Base-by-base conservation (phyloP, 2,797 vertebrate genomes). In the Hypotaenidia philippensis region DNA sequence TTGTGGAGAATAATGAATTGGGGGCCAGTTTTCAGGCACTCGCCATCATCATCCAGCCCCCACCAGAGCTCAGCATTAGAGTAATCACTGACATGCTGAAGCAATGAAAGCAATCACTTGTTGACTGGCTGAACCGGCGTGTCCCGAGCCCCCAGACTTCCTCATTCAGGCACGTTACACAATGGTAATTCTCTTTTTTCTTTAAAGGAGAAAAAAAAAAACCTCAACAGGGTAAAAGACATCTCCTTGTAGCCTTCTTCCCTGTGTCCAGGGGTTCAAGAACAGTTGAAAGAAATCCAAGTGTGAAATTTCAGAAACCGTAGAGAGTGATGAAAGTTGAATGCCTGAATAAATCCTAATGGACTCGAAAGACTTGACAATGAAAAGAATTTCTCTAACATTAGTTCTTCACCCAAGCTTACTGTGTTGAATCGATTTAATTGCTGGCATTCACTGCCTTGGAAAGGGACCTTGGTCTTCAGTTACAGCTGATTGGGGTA, bases 1-100 rank as follows among this genome's bases (percentile, higher is more conserved):
- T 90, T 32, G 36, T 11, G 21, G 89, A 81, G 86, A 94, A 74
- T 96, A 97, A 98, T 95, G 97, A 97, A 97, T 97, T 96, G 94
- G 83, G 89, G 95, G 83, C 94, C 83, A 68, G 50, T 32, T 64
- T 66, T 41, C 71, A 90, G 85, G 86, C 81, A 89, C 89, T 92
- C 80, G 4, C 70, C 94, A 52, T 88, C 70, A 96, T 76, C 83
- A 65, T 72, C 89, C 95, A 96, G 83, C 93, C 94, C 75, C 88
- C 69, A 49, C 59, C 90, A 87, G 93, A 75, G 83, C 90, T 66
- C 86, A 29, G 74, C 49, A 9, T 82, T 50, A 41, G 38, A 18
- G 47, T 72, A 92, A 96, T 96, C 93, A 83, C 61, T 38, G 88
- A 83, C 95, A 94, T 89, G 70, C 72, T 21, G 15, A 13, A 79